A percentile compares a stretch with the other conserved stretches of the same genome.
phyloP scores from a whole-genome alignment of 2,797 vertebrate genomes.

The Smutsia gigantea region DNA sequence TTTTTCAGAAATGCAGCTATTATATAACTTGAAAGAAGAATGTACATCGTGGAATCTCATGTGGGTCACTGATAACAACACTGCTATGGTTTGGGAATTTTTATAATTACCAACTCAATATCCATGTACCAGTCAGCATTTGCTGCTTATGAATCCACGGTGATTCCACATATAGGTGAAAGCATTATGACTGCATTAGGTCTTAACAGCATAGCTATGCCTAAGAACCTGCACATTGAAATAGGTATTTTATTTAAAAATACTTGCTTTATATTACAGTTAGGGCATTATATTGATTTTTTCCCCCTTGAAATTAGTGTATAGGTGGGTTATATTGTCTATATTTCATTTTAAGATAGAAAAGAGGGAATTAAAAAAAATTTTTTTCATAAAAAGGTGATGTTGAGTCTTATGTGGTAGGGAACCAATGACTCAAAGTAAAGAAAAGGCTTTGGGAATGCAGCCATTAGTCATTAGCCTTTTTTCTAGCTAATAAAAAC shows the following conservation, averaged over 20 bases:
- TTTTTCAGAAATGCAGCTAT: slow-evolving; percentile 47
- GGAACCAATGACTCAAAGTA: slow-evolving; percentile 10
- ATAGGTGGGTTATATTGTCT: neutral
- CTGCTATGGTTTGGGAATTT: neutral
- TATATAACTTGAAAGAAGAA: neutral
- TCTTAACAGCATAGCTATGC: neutral
- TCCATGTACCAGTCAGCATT: neutral
- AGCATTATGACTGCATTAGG: neutral
- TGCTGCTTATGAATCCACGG: neutral
- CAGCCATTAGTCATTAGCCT: neutral
- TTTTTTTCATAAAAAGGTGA: neutral
- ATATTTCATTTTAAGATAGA: slow-evolving; percentile 46
- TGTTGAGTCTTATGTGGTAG: neutral
- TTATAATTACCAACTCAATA: neutral
- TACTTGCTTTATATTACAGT: neutral
- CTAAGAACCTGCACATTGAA: neutral
- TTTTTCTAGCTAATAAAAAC: neutral
- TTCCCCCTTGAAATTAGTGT: neutral
- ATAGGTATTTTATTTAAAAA: slow-evolving; percentile 7
- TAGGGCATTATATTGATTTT: slow-evolving; percentile 1
- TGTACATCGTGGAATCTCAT: neutral
- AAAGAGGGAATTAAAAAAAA: neutral
- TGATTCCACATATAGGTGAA: neutral
- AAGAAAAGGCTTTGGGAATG: slow-evolving; percentile 1
- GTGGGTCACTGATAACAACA: neutral